phyloP scores from a whole-genome alignment of 2,113 vertebrate genomes.

The Dasypus novemcinctus region DNA sequence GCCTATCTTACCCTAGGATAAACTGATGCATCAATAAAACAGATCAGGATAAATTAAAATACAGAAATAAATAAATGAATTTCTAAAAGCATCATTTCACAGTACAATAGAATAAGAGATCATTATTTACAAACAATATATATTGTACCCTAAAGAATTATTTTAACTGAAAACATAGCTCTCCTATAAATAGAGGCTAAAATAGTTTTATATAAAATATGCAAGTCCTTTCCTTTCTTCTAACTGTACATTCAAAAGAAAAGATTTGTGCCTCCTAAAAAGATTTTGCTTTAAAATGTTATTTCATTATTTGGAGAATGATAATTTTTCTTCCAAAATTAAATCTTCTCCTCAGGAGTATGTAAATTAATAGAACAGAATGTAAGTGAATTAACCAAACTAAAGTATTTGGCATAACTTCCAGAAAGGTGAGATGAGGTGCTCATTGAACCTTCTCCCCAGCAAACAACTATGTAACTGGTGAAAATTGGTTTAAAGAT shows the following conservation, averaged over 20 bases:
- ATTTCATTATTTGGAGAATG: not conserved
- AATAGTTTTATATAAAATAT: not conserved
- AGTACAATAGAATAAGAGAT: not conserved
- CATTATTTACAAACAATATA: not conserved
- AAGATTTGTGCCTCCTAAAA: not conserved
- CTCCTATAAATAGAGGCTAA: not conserved
- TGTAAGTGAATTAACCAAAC: not conserved
- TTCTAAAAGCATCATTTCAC: not conserved
- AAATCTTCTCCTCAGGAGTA: not conserved
- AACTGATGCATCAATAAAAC: not conserved
- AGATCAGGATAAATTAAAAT: not conserved
- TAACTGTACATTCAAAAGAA: not conserved
- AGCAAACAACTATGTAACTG: not conserved
- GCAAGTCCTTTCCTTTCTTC: not conserved
- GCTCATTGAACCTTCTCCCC: not conserved
- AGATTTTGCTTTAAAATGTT: not conserved
- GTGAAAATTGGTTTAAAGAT: not conserved
- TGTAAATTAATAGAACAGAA: not conserved
- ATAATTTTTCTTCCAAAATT: not conserved
- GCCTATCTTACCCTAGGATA: not conserved
- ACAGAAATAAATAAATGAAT: slow-evolving; percentile 23
- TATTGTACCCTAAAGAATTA: not conserved
- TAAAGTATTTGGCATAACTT: not conserved
- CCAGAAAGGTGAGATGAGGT: not conserved
- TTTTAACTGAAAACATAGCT: not conserved